Evolutionary conservation across 1,140 invertebrate genomes (phyloP).

Genomic region (Liolophura sinensis): DNA sequence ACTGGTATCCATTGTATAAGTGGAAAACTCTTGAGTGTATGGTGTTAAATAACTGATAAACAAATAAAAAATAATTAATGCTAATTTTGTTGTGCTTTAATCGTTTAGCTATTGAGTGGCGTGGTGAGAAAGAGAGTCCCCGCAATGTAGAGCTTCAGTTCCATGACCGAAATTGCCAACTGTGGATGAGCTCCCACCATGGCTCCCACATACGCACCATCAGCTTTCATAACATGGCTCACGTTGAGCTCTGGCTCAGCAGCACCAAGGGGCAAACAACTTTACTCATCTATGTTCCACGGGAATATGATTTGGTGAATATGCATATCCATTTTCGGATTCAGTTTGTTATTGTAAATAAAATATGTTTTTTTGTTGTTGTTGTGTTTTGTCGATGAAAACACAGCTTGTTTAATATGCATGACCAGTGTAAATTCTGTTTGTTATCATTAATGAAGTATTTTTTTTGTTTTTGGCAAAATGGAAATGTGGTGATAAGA

Average conservation of each 20-base stretch:
- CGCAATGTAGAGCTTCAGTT: conserved; percentile 29
- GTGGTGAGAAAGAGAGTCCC: conserved; percentile 17
- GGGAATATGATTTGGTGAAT: conserved; percentile 87
- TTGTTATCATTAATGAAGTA: too few relatives aligned
- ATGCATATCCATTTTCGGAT: background rate
- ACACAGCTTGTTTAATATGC: too few relatives aligned
- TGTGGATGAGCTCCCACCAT: conserved; percentile 34
- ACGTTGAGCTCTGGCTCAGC: conserved; percentile 69
- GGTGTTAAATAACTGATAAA: too few relatives aligned
- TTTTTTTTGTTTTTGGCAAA: too few relatives aligned
- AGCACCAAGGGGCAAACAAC: conserved; percentile 75
- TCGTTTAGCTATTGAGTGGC: conserved; percentile 27
- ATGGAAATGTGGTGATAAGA: too few relatives aligned
- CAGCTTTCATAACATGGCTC: conserved; percentile 72
- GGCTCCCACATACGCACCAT: conserved; percentile 55
- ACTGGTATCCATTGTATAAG: too few relatives aligned
- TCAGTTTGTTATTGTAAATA: conserved; percentile 1
- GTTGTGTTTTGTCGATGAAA: too few relatives aligned
- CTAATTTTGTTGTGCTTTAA: too few relatives aligned
- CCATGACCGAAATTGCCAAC: conserved; percentile 20
- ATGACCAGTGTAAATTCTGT: too few relatives aligned
- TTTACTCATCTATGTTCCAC: conserved; percentile 81
- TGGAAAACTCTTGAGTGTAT: too few relatives aligned
- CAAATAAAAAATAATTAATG: too few relatives aligned
- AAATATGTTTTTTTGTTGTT: conserved; percentile 2